Evolutionary conservation across 2,113 vertebrate genomes (phyloP), one percentile per base, ranked within the genome.

Genomic region (Chascanopsetta lugubris): DNA sequence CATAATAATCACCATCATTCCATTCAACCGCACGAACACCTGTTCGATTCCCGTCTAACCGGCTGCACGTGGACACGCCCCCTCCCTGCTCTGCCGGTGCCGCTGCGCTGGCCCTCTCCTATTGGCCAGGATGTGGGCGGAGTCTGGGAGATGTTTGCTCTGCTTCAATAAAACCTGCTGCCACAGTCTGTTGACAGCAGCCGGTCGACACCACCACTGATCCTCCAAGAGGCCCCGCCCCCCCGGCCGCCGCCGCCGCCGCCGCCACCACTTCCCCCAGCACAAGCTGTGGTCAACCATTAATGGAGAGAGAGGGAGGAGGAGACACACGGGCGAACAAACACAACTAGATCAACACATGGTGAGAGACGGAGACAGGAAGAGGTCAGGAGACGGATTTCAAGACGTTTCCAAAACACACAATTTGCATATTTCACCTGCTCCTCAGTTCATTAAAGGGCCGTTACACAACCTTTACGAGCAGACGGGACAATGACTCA

Each of bases 81-180:
- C 6, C 42, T 8, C 18, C 11, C 42, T 6, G 9, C 9, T 6
- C 24, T 34, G 36, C 21, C 29, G 10, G 18, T 26, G 8, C 18
- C 42, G 22, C 61, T 27, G 27, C 3, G 29, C 20, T 51, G 29
- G 32, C 49, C 43, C 34, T 69, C 72, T 67, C 59, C 63, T 48
- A 25, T 58, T 21, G 17, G 51, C 40, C 49, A 58, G 43, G 32
- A 62, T 56, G 4, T 26, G 72, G 77, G 69, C 46, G 67, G 53
- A 83, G 75, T 10, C 51, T 59, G 29, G 3, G 18, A 17, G 18
- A 42, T 80, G 82, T 88, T 88, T 88, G 76, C 63, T 74, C 69
- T 54, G 47, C 61, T 20, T 22, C 58, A 77, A 65, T 81, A 77
- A n/a, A 80, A 75, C 60, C 69, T 65, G 29, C 59, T 18, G 46